These are phyloP conservation scores for Cecropterus lyciades DNA, from an alignment of 1,140 invertebrate genomes.

Conservation along the genomic window DNA sequence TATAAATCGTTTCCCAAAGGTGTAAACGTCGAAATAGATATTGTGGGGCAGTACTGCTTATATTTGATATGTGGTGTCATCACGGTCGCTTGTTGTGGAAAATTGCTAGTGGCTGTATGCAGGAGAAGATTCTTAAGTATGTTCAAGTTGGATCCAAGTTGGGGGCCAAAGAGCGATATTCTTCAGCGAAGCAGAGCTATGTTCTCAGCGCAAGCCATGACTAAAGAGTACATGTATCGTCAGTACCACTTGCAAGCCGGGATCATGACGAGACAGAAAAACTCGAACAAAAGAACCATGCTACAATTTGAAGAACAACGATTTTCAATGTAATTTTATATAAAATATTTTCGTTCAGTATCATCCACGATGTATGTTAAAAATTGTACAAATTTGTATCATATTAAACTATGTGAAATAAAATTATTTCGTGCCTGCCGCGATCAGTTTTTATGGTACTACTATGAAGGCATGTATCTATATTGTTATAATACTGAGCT, in stretches of 20 bases:
- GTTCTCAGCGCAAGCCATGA: conserved; percentile 77
- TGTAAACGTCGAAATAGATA: conserved; percentile 9
- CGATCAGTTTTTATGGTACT: conserved; percentile 3
- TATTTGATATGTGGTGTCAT: conserved; percentile 17
- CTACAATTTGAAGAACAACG: not conserved
- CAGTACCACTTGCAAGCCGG: conserved; percentile 75
- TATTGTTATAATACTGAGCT: conserved; percentile 15
- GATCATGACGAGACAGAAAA: conserved; percentile 55
- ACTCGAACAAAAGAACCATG: conserved; percentile 49
- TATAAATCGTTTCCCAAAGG: conserved; percentile 15
- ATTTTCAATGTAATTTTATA: conserved; percentile 4
- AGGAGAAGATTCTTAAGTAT: conserved; percentile 42
- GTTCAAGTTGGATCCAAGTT: conserved; percentile 50
- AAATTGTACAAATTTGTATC: not conserved
- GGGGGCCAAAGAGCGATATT: conserved; percentile 63
- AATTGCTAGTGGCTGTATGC: conserved; percentile 45
- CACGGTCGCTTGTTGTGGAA: conserved; percentile 39
- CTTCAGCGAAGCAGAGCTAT: conserved; percentile 68
- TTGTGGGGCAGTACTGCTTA: conserved; percentile 36
- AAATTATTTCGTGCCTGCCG: not conserved
- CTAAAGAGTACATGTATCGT: conserved; percentile 76
- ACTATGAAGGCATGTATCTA: too few relatives aligned
- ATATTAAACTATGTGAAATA: not conserved
- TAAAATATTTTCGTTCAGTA: too few relatives aligned
- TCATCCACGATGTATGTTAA: too few relatives aligned